These are phyloP conservation scores for Montipora foliosa DNA, from an alignment of 64 coral and sea anemone species.

Conservation along the genomic window DNA sequence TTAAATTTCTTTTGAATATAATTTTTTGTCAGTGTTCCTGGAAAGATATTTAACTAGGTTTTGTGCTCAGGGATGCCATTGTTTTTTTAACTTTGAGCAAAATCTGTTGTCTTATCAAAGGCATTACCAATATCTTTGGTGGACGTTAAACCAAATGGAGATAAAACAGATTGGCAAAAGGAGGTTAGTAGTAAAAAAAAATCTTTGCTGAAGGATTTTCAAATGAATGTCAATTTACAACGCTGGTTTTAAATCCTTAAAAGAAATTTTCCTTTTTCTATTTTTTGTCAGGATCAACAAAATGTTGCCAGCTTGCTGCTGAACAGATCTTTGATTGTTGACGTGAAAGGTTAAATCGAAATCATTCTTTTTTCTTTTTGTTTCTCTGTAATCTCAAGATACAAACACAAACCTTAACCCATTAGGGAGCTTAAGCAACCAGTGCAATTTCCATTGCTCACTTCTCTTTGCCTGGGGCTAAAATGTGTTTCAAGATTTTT, in stretches of 20 bases:
- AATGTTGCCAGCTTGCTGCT: conserved; percentile 9
- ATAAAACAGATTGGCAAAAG: conserved; percentile 22
- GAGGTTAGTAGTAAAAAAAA: neutral
- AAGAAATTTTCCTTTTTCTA: neutral
- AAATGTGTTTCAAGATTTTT: too few relatives aligned
- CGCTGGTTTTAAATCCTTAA: neutral
- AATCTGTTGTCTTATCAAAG: neutral
- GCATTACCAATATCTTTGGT: conserved; percentile 30
- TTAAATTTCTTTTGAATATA: too few relatives aligned
- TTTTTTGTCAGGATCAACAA: conserved; percentile 3
- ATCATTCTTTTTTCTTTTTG: neutral
- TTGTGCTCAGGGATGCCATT: too few relatives aligned
- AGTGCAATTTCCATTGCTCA: too few relatives aligned
- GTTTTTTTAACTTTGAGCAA: neutral
- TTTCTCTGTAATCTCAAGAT: neutral
- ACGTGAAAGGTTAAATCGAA: conserved; percentile 18
- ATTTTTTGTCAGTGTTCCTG: too few relatives aligned
- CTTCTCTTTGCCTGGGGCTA: too few relatives aligned
- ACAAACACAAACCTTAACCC: neutral
- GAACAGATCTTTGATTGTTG: conserved; percentile 33
- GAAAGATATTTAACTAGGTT: too few relatives aligned
- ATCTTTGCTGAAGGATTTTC: neutral
- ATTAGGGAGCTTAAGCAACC: too few relatives aligned
- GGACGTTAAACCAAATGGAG: conserved; percentile 58
- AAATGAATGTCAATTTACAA: too few relatives aligned